A percentile compares a stretch with the other conserved stretches of the same genome.
These are phyloP conservation scores for Lasiurus borealis DNA, from an alignment of 2,113 vertebrate species.

Conservation along the genomic window DNA sequence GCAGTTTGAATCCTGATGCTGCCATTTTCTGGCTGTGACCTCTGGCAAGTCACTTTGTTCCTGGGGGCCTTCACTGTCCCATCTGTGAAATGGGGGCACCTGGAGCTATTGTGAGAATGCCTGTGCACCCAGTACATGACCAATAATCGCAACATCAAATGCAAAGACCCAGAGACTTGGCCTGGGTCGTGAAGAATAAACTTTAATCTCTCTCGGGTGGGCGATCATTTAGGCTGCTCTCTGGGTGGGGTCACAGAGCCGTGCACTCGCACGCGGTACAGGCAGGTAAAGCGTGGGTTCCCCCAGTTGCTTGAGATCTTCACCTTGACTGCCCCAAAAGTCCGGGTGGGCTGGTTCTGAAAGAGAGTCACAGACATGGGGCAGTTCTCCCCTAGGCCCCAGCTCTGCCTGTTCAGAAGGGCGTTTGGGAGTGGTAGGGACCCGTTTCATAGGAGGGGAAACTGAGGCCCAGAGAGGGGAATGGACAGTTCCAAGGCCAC, in stretches of 20 bases:
- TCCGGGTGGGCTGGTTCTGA: constrained; percentile 68
- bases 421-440: not conserved
- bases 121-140: accelerated
- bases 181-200: constrained; percentile 11
- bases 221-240: not conserved
- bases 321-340: constrained; percentile 75
- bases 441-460: not conserved
- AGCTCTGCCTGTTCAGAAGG: not conserved
- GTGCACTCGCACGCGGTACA: constrained; percentile 81
- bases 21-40: not conserved
- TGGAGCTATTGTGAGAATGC: not conserved
- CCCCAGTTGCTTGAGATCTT: constrained; percentile 83
- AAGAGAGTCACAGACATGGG: constrained; percentile 1
- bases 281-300: constrained; percentile 78
- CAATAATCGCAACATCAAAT: not conserved
- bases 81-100: not conserved
- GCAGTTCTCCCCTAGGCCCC: not conserved
- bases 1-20: not conserved
- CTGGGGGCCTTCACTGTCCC: not conserved
- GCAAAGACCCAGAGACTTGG: not conserved
- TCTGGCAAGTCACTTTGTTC: not conserved
- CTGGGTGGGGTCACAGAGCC: constrained; percentile 61
- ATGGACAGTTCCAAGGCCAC: not conserved
- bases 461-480: not conserved
- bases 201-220: constrained; percentile 68